Evolutionary conservation across 1,140 invertebrate genomes (phyloP).

Genomic region (Cydia fagiglandana): DNA sequence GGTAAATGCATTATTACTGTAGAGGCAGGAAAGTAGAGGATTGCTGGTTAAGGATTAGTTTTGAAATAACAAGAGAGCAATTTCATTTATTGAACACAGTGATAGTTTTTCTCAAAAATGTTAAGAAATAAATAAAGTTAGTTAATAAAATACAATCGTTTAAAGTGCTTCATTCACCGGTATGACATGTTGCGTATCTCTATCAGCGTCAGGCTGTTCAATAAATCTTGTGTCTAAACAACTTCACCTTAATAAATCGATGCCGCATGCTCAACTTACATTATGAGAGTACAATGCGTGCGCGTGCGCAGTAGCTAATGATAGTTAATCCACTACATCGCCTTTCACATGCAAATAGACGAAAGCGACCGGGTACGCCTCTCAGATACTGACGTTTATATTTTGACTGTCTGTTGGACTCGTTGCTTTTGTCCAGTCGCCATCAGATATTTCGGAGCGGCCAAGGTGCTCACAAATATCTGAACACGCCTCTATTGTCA

Average conservation of each 20-base stretch:
- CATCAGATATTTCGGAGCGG: no score
- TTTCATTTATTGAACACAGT: no score
- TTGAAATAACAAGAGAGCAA: no score
- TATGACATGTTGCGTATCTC: not conserved
- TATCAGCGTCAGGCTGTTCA: not conserved
- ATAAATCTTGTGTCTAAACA: not conserved
- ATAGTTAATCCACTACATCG: not conserved
- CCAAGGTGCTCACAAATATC: no score
- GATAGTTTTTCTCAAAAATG: no score
- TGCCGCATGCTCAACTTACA: slow-evolving; percentile 11
- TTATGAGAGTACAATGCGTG: slow-evolving; percentile 1
- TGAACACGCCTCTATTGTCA: no score
- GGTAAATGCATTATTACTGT: no score
- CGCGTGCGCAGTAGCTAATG: slow-evolving; percentile 17
- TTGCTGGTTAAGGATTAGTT: no score
- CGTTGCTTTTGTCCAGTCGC: not conserved
- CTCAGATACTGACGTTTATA: not conserved
- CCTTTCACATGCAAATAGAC: not conserved
- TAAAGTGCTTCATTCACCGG: no score
- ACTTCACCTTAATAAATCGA: not conserved
- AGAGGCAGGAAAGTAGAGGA: no score
- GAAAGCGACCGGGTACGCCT: not conserved
- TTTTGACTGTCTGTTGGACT: not conserved
- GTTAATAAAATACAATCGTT: no score
- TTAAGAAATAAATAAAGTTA: no score